Base-by-base conservation (phyloP, 2,888 invertebrate genomes). In the Tenthredo distinguenda region DNA sequence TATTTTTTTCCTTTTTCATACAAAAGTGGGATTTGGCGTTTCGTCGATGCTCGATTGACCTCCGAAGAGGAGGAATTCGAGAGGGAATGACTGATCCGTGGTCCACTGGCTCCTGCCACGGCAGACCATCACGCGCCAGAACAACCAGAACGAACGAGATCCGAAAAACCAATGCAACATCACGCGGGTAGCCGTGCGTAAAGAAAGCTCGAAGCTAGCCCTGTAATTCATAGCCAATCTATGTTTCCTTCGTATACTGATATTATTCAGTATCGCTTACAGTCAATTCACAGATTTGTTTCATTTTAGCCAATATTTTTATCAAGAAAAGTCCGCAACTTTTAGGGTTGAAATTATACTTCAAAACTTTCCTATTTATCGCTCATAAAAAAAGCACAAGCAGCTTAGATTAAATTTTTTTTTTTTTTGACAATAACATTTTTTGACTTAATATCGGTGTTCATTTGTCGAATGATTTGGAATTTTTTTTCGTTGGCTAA, bases 71-170 rank as follows among this genome's bases (percentile, higher is more conserved):
- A 37, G 62, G 81, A 43, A 65, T 83, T 62, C 65, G 68, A 83
- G 68, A 83, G 83, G 83, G 83, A 71, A 83, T 68, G 71, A 83
- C 62, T 43, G 83, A 83, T 83, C 83, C 83, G 26, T 47, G 83
- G 83, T 83, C 83, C 68, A n/a, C 37, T 50, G 31, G 47, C 83
- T 83, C 18, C 68, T 83, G 47, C 68, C 83, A 68, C 68, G 31
- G 43, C 47, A 10, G 34, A 71, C 43, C 68, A 71, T 83, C 83
- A 83, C 83, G 31, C 2, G 37, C 68, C 47, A 83, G 83, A 83
- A 83, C 68, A 83, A 71, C 65, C 65, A 58, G 68, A 83, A 65
- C 83, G 65, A 50, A 83, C 68, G 68, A 83, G 65, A 71, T 83
- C 43, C 83, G 31, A 83, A 65, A 83, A 83, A 83, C 83, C 47